Evolutionary conservation across 2,113 vertebrate genomes (phyloP), one percentile per base, ranked within the genome.

Genomic region (Pao palembangensis): DNA sequence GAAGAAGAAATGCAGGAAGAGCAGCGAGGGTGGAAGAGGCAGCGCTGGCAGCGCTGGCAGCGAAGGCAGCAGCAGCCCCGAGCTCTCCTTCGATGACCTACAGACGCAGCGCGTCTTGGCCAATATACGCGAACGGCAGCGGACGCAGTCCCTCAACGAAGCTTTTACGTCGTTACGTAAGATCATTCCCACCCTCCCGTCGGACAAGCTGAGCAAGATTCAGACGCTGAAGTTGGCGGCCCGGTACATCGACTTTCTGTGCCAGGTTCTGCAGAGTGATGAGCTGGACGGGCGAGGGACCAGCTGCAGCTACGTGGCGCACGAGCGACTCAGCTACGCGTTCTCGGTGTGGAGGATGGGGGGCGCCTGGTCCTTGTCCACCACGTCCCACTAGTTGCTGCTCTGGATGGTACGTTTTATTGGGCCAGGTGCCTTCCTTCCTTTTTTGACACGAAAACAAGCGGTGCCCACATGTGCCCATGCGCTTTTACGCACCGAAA

Each of bases 341-440:
- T 98, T 98, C 90, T 98, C 96, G 0, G 96, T 98, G 44, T 98
- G 96, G 96, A 95, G 96, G 87, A 98, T 98, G 96, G 96, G 97
- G 81, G 96, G 94, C 79, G 92, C 94, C 78, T 98, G 95, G 93
- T 95, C 95, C 92, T 88, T 98, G 94, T 98, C 96, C 56, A 93
- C 96, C 28, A 92, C 95, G 61, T 95, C 94, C 84, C 96, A 95
- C 93, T 98, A 94, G 89, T 89, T 43, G 58, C 28, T 51, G 42
- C 50, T 44, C 43, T 16, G 44, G 80, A 61, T 38, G 34, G 34
- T 38, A 38, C 34, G 34, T 38, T 12, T 11, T 12, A 12, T 12
- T 38, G 1, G 8, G 34, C 34, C 34, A 38, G 34, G 34, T 38
- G 34, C 34, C 34, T 38, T 38, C 34, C 34, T 38, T 38, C 11